Conservation (phyloP, 2,888 invertebrate genomes). For the Leucoma salicis region DNA sequence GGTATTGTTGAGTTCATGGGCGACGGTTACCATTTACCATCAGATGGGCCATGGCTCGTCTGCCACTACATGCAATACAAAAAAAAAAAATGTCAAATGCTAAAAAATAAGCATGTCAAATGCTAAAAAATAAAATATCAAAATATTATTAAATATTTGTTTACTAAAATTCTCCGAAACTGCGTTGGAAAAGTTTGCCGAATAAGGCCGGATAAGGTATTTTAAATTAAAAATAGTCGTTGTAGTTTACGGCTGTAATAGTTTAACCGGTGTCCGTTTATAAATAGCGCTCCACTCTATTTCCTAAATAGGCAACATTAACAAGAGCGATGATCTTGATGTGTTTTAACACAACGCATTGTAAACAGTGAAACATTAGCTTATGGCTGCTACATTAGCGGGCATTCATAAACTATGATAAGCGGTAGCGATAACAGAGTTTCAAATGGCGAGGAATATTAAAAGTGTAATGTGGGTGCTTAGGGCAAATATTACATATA, state of each 20-base stretch:
- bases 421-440: neutral
- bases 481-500: too few species aligned
- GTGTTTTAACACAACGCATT: conserved; percentile 10
- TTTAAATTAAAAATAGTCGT: conserved; percentile 6
- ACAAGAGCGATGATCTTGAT: conserved; percentile 23
- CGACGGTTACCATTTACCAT: too few species aligned
- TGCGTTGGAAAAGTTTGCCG: neutral
- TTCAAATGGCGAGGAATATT: neutral
- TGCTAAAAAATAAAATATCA: too few species aligned
- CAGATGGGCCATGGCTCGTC: too few species aligned
- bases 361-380: conserved; percentile 14
- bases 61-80: too few species aligned
- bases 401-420: neutral
- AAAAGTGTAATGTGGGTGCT: too few species aligned
- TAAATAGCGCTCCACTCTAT: conserved; percentile 25
- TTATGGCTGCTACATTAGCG: conserved; percentile 8
- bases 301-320: conserved; percentile 32
- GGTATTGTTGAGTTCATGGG: too few species aligned
- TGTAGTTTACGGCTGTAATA: conserved; percentile 7
- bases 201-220: neutral
- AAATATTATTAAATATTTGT: too few species aligned
- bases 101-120: too few species aligned
- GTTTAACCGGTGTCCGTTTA: conserved; percentile 2
- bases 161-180: too few species aligned
- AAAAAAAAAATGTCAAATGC: too few species aligned